Evolutionary conservation across 2,113 vertebrate species (phyloP), one percentile per base, ranked within the genome.

Genomic region (Eublepharis macularius): DNA sequence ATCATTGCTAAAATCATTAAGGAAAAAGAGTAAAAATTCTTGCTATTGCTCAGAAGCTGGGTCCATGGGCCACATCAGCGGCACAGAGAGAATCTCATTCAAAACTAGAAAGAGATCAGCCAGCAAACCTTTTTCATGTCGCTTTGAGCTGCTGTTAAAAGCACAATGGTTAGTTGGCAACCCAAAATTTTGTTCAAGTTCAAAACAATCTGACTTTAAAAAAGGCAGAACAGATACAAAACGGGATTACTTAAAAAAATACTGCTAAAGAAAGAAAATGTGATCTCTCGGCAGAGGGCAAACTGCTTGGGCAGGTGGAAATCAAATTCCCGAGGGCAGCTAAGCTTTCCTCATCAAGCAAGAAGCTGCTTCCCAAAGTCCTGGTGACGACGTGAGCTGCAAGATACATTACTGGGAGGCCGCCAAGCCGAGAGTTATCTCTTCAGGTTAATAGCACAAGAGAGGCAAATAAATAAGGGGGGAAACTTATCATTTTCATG

Each of bases 341-440:
- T 45, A 39, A 82, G 60, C 69, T 89, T 91, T 88, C 73, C 41
- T 85, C 0, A 0, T 82, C 26, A 82, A 81, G 65, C 85, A 90
- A 76, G 76, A 88, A 89, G 89, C 47, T 39, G 84, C 49, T 90
- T 91, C 85, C 81, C 60, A 80, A 90, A 88, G 57, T 68, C 4
- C 4, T 76, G 86, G 84, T 87, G 69, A 86, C 86, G 85, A 76
- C 26, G 26, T 63, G 49, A 80, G 73, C 81, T 88, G 70, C 66
- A 81, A 74, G 88, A 47, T 1, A 0, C 39, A 11, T 85, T 93
- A 78, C 93, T 81, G 87, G 68, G 81, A 89, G 17, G 82, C 89
- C 57, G 89, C 92, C 87, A 93, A 90, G 41, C 69, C 51, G 70
- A 45, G 54, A 89, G 39, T 83, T 91, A 66, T 70, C 89, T 92